Conservation (phyloP, 2,888 invertebrate genomes). For the Graphium colonna region DNA sequence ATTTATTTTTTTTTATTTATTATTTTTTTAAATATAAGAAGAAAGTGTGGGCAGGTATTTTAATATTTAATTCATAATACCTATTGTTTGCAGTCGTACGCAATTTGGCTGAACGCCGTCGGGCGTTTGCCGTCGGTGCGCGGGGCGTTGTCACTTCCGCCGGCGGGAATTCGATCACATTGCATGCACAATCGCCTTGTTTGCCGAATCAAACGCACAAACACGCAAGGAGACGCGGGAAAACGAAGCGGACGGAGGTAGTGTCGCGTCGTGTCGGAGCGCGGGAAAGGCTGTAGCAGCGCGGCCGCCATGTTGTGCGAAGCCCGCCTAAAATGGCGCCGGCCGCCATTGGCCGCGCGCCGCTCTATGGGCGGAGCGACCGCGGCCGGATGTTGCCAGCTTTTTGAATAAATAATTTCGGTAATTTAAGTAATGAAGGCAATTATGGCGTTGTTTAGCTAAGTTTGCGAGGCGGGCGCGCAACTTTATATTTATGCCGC, state of each 20-base stretch:
- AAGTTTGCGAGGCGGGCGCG: slow-evolving; percentile 77
- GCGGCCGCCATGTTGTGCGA: slow-evolving; percentile 70
- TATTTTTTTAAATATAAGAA: slow-evolving; percentile 1
- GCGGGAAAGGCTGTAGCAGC: slow-evolving; percentile 36
- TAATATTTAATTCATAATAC: not conserved
- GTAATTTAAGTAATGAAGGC: slow-evolving; percentile 81
- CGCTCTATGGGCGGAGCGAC: slow-evolving; percentile 49
- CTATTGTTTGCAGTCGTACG: slow-evolving; percentile 4
- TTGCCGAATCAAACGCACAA: slow-evolving; percentile 35
- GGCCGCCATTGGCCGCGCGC: slow-evolving; percentile 51
- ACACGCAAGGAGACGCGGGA: slow-evolving; percentile 40
- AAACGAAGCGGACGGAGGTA: slow-evolving; percentile 31
- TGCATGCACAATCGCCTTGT: too few species aligned
- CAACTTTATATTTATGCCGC: slow-evolving; percentile 79
- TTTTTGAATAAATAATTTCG: slow-evolving; percentile 81
- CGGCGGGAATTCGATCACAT: not conserved
- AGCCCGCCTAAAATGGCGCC: slow-evolving; percentile 54
- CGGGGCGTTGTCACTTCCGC: slow-evolving; percentile 34
- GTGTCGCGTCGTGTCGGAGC: slow-evolving; percentile 31
- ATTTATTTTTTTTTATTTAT: slow-evolving; percentile 13
- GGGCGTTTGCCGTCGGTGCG: slow-evolving; percentile 48
- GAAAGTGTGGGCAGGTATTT: too few species aligned
- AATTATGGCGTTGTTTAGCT: slow-evolving; percentile 81
- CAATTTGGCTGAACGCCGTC: slow-evolving; percentile 32
- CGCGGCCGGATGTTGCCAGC: slow-evolving; percentile 76